A percentile compares a stretch with the other conserved stretches of the same genome.
Conservation (phyloP, 2,113 vertebrate species). For the Pseudopipra pipra region DNA sequence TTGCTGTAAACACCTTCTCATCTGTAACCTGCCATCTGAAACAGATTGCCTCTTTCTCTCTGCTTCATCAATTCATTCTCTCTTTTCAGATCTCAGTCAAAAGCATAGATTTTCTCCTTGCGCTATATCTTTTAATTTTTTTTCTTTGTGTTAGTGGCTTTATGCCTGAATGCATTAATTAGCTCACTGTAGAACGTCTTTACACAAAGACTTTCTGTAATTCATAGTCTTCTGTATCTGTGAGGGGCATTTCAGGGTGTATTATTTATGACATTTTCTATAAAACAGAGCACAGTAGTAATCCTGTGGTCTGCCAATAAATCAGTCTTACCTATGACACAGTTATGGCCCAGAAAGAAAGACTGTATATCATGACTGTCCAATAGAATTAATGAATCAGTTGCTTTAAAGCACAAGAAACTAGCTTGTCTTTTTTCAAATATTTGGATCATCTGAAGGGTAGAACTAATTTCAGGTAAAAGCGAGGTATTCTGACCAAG, state of each 20-base stretch:
- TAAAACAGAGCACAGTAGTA: neutral
- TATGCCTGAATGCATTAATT: conserved; percentile 38
- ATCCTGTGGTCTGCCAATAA: neutral
- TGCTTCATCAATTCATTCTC: conserved; percentile 2
- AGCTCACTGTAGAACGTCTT: neutral
- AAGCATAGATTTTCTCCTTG: conserved; percentile 9
- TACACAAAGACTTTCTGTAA: neutral
- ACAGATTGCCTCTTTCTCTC: conserved; percentile 18
- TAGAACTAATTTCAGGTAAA: neutral
- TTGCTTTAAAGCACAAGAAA: neutral
- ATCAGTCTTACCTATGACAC: neutral
- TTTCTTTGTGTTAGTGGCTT: neutral
- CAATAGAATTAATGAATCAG: neutral
- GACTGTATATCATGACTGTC: neutral
- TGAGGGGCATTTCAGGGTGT: neutral
- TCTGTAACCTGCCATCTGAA: conserved; percentile 35
- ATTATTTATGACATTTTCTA: conserved; percentile 5
- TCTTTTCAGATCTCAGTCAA: neutral
- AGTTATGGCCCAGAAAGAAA: neutral
- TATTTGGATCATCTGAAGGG: neutral
- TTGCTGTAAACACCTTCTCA: conserved; percentile 20
- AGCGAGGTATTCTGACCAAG: neutral
- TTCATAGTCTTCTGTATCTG: neutral
- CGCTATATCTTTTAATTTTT: neutral
- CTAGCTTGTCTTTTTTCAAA: neutral